These are phyloP conservation scores for Typhlichthys eigenmanni DNA, from an alignment of 2,797 vertebrate genomes.

Conservation along the genomic window DNA sequence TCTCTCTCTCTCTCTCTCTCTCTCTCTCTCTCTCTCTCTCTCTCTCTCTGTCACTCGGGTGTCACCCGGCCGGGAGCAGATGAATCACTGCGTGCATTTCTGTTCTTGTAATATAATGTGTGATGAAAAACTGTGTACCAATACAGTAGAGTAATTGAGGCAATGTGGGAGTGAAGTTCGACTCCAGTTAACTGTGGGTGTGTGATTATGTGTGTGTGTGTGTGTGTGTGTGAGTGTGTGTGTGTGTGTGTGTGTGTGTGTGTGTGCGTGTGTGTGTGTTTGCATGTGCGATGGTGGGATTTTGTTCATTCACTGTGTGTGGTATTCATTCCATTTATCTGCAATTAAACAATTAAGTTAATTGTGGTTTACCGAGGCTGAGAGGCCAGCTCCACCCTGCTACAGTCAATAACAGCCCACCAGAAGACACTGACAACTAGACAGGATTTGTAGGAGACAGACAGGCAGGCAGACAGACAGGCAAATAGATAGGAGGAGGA, in stretches of 20 bases:
- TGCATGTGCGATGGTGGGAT: background rate
- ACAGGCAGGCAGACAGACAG: background rate
- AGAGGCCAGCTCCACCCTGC: conserved; percentile 55
- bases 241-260: background rate
- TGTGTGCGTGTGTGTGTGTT: background rate
- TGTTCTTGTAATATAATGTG: conserved; percentile 9
- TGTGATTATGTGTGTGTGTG: conserved; percentile 8
- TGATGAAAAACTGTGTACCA: conserved; percentile 30
- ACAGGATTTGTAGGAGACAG: background rate
- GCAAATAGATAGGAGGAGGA: too few relatives aligned
- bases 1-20: conserved; percentile 25
- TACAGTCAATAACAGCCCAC: conserved; percentile 51
- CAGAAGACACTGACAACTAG: conserved; percentile 22
- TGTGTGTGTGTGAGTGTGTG: background rate
- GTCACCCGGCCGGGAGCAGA: conserved; percentile 42
- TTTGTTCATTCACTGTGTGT: conserved; percentile 44
- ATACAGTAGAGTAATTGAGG: conserved; percentile 31
- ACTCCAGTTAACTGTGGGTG: background rate
- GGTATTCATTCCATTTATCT: conserved; percentile 71
- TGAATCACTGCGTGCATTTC: conserved; percentile 53
- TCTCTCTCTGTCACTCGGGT: conserved; percentile 17
- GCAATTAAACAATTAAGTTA: conserved; percentile 73
- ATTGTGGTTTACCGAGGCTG: conserved; percentile 61
- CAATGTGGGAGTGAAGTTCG: conserved; percentile 11
- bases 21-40: conserved; percentile 24